Evolutionary conservation across 2,888 invertebrate species (phyloP).

Genomic region (Rutpela maculata): DNA sequence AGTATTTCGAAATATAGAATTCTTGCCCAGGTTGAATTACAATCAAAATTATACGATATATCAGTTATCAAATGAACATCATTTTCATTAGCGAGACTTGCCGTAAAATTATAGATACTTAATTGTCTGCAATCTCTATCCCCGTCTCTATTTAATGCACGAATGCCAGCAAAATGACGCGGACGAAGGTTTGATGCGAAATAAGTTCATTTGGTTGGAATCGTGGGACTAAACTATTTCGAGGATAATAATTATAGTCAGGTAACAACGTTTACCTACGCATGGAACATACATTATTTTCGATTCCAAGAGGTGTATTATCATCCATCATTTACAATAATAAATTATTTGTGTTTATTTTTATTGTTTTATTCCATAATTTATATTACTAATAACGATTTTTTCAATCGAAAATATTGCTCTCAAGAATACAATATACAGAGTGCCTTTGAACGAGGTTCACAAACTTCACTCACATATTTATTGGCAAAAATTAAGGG

Average conservation of each 20-base stretch:
- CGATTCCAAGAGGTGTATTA: not conserved
- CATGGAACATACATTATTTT: not conserved
- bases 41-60: not conserved
- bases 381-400: not conserved
- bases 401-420: too few relatives aligned
- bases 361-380: not conserved
- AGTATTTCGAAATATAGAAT: too few relatives aligned
- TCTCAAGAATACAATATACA: too few relatives aligned
- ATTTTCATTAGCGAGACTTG: not conserved
- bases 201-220: slow-evolving; percentile 22
- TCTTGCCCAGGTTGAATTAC: not conserved
- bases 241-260: slow-evolving; percentile 25
- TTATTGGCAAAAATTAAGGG: too few relatives aligned
- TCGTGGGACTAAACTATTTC: slow-evolving; percentile 27
- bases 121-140: slow-evolving; percentile 1
- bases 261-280: slow-evolving; percentile 27
- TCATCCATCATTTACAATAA: not conserved
- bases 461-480: too few relatives aligned
- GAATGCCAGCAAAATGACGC: slow-evolving; percentile 20
- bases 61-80: slow-evolving; percentile 11
- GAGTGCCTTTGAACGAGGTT: too few relatives aligned
- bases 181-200: slow-evolving; percentile 15
- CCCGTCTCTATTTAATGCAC: not conserved
- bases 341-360: not conserved
- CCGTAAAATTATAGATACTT: slow-evolving; percentile 15